Percentiles rank a stretch among this genome's conserved stretches.
phyloP scores from a whole-genome alignment of 2,113 vertebrate species.

The Alligator sinensis region DNA sequence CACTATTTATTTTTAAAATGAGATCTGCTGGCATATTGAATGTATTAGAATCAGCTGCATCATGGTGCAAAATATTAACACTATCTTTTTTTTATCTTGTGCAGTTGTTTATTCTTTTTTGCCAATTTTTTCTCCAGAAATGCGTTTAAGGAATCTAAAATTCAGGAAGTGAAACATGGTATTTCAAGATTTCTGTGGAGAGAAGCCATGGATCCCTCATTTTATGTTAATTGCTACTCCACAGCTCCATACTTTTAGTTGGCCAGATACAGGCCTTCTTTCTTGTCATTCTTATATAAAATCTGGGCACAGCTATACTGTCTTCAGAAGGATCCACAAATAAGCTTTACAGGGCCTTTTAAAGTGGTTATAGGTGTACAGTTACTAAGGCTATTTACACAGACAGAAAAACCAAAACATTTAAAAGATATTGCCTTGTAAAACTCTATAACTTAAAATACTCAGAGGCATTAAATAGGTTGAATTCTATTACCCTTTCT shows the following conservation, averaged over 20 bases:
- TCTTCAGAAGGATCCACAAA: neutral
- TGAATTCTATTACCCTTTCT: too few species aligned
- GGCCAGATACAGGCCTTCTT: neutral
- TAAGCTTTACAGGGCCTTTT: neutral
- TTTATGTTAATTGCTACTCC: conserved; percentile 43
- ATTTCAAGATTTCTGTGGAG: neutral
- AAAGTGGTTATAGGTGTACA: conserved; percentile 22
- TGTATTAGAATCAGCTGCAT: neutral
- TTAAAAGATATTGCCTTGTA: neutral
- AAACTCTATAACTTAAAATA: too few species aligned
- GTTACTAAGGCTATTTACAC: neutral
- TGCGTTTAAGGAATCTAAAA: neutral
- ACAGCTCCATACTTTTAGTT: conserved; percentile 1
- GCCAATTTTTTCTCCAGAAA: conserved; percentile 36
- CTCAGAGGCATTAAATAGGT: too few species aligned
- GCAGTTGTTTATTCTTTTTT: neutral
- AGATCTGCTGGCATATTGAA: neutral
- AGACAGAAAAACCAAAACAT: neutral
- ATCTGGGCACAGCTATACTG: neutral
- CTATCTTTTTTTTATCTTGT: neutral
- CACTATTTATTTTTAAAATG: neutral
- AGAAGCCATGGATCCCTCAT: conserved; percentile 1
- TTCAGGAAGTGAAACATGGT: conserved; percentile 8
- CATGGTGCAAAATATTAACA: conserved; percentile 5
- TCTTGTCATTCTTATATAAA: neutral